Evolutionary conservation across 2,113 vertebrate genomes (phyloP).

Genomic region (Forbesichthys papilliferus): DNA sequence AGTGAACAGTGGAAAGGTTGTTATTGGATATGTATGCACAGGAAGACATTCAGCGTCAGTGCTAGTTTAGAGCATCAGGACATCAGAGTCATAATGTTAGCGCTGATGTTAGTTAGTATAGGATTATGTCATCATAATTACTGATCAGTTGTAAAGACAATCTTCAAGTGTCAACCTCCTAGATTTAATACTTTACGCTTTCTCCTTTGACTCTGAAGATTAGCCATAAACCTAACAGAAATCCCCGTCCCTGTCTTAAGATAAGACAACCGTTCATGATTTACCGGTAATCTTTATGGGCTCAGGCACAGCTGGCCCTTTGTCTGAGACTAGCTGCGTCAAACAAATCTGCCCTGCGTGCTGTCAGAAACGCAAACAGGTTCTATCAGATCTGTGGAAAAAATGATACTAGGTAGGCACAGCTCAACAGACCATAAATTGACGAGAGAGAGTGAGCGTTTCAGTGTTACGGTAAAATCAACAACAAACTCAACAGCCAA

Average conservation of each 20-base stretch:
- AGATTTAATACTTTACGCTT: slow-evolving; percentile 4
- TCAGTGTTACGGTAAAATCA: slow-evolving; percentile 38
- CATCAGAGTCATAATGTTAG: too few relatives aligned
- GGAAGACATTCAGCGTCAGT: neutral
- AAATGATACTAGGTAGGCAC: slow-evolving; percentile 16
- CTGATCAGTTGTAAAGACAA: too few relatives aligned
- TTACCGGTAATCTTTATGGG: slow-evolving; percentile 2
- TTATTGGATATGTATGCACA: neutral
- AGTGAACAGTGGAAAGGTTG: slow-evolving; percentile 10
- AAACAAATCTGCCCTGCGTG: slow-evolving; percentile 13
- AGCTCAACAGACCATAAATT: slow-evolving; percentile 24
- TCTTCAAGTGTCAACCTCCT: neutral
- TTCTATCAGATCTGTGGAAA: slow-evolving; percentile 36
- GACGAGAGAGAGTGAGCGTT: slow-evolving; percentile 14
- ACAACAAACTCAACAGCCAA: slow-evolving; percentile 30
- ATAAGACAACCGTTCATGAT: slow-evolving; percentile 15
- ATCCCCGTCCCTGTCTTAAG: neutral
- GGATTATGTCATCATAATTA: too few relatives aligned
- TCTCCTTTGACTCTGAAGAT: neutral
- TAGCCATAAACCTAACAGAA: slow-evolving; percentile 9
- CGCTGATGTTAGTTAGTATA: too few relatives aligned
- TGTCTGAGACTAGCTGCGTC: neutral
- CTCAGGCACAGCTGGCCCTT: slow-evolving; percentile 18
- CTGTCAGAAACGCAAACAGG: slow-evolving; percentile 31
- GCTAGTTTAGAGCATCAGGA: neutral